Conservation (phyloP, 37 sponge, comb jelly and placozoan species). For the Diacarnus erythraeanus region DNA sequence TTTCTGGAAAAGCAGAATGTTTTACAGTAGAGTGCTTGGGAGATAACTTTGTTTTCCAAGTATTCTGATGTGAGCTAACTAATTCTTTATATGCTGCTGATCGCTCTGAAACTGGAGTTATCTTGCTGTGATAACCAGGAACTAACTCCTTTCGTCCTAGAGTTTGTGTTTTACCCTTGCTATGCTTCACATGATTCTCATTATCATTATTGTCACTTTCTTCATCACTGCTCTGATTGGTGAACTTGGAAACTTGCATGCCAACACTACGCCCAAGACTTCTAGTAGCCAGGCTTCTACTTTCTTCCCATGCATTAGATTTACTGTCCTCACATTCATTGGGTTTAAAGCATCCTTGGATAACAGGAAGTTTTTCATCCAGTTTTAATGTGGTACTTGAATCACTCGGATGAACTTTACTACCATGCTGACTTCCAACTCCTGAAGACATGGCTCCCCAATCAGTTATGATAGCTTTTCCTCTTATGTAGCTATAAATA, state of each 20-base stretch:
- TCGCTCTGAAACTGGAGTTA: neutral
- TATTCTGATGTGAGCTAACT: neutral
- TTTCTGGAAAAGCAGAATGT: neutral
- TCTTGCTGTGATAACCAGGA: neutral
- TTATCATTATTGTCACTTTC: neutral
- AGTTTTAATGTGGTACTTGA: too few species aligned
- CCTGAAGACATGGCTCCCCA: too few species aligned
- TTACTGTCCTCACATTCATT: too few species aligned
- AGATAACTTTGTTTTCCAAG: neutral
- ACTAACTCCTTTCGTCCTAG: constrained; percentile 2
- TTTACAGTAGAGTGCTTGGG: neutral
- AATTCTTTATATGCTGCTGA: constrained; percentile 5
- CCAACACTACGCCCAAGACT: neutral
- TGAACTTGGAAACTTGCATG: neutral
- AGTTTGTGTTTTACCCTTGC: neutral
- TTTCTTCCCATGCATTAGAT: neutral
- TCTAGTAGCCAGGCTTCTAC: neutral
- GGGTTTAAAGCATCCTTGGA: too few species aligned
- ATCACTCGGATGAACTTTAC: too few species aligned
- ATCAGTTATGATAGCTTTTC: too few species aligned
- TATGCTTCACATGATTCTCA: too few species aligned
- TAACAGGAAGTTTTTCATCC: too few species aligned
- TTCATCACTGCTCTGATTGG: constrained; percentile 1
- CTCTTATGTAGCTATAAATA: too few species aligned
- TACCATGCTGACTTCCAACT: too few species aligned